These are phyloP conservation scores for Noctua pronuba DNA, from an alignment of 2,888 invertebrate genomes.

Conservation along the genomic window DNA sequence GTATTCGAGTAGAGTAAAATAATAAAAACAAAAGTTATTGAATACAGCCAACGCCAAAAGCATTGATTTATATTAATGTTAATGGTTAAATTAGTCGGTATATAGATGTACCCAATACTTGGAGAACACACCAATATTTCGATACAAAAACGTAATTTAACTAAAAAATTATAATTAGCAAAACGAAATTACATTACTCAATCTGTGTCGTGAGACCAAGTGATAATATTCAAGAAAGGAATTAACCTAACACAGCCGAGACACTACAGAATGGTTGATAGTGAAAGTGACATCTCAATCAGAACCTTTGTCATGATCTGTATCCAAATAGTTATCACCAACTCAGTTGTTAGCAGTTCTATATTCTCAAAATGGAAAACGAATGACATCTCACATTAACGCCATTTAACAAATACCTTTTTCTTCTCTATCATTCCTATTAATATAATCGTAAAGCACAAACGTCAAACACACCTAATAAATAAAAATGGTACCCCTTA, in stretches of 20 bases:
- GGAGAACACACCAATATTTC: neutral
- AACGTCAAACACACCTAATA: conserved; percentile 49
- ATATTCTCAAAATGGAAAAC: neutral
- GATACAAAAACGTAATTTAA: neutral
- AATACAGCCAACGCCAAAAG: neutral
- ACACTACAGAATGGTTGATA: neutral
- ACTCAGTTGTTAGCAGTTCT: neutral
- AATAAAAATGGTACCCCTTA: conserved; percentile 53
- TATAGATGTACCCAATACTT: neutral
- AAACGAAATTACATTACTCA: neutral
- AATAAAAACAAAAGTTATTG: too few species aligned
- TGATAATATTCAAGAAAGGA: neutral
- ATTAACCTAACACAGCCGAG: neutral
- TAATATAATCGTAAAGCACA: neutral
- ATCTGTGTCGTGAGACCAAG: neutral
- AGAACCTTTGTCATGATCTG: neutral
- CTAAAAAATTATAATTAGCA: neutral
- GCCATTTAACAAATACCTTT: neutral
- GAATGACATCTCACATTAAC: neutral
- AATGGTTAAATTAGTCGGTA: neutral
- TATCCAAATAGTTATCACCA: neutral
- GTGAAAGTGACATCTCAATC: conserved; percentile 31
- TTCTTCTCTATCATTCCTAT: neutral
- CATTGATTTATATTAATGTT: neutral
- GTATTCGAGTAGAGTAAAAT: neutral